Percentiles rank a stretch among this genome's conserved stretches.
phyloP scores from a whole-genome alignment of 1,140 invertebrate species.

The Dinoponera quadriceps region DNA sequence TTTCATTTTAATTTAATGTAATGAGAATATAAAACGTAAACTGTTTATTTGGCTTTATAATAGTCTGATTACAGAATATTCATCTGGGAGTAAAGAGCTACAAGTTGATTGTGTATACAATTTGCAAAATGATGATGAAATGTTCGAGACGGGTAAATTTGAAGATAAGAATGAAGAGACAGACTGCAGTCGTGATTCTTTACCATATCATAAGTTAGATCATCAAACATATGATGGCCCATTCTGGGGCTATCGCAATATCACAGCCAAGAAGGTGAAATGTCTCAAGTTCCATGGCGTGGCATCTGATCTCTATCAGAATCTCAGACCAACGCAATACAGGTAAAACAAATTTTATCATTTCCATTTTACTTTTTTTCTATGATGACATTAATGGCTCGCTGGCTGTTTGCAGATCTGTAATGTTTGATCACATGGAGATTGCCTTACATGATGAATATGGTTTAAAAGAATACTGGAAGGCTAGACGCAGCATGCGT shows the following conservation, averaged over 20 bases:
- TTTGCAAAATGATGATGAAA: conserved; percentile 94
- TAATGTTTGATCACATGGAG: conserved; percentile 95
- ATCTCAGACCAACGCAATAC: conserved; percentile 80
- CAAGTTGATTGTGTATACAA: conserved; percentile 92
- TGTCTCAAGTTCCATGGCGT: conserved; percentile 95
- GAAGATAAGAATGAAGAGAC: conserved; percentile 92
- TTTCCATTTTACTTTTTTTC: conserved; percentile 12
- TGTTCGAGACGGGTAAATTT: conserved; percentile 93
- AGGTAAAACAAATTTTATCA: conserved; percentile 72
- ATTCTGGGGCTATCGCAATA: conserved; percentile 89
- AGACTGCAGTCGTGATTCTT: conserved; percentile 84
- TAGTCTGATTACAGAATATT: conserved; percentile 76
- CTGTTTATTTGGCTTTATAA: conserved; percentile 32
- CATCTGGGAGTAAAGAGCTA: conserved; percentile 81
- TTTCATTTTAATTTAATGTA: background rate
- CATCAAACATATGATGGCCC: conserved; percentile 81
- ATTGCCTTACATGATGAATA: conserved; percentile 95
- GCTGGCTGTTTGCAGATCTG: conserved; percentile 86
- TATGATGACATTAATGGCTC: conserved; percentile 52
- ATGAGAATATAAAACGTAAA: background rate
- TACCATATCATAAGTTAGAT: conserved; percentile 84
- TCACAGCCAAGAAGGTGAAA: conserved; percentile 88
- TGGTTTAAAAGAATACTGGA: conserved; percentile 94
- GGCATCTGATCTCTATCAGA: conserved; percentile 87
- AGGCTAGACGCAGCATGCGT: conserved; percentile 95